These are phyloP conservation scores for Ceyx melanurus DNA, from an alignment of 2,113 vertebrate species.

Conservation along the genomic window DNA sequence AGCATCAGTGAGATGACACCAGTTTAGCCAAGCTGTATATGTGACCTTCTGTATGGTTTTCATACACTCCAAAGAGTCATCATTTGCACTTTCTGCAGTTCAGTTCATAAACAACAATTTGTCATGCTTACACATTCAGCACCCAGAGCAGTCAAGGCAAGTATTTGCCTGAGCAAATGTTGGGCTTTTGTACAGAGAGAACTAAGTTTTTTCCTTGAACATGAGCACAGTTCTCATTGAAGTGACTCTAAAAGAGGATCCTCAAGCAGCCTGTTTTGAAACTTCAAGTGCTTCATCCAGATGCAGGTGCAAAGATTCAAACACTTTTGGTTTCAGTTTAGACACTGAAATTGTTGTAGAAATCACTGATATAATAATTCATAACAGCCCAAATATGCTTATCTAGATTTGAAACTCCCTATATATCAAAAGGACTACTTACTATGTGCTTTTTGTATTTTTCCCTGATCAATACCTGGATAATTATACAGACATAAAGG, in stretches of 20 bases:
- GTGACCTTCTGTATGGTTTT: neutral
- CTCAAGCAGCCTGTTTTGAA: neutral
- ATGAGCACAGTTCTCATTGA: accelerated
- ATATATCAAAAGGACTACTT: neutral
- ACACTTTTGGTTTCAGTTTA: neutral
- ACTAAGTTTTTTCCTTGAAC: neutral
- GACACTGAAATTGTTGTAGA: neutral
- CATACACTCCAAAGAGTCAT: neutral
- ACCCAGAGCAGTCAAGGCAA: neutral
- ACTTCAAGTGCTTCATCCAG: neutral
- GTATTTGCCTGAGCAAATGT: neutral
- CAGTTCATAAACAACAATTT: neutral
- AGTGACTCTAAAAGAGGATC: neutral
- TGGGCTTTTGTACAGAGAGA: neutral
- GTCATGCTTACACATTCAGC: neutral
- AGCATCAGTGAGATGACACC: neutral
- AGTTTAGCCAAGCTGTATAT: neutral
- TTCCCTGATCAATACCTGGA: neutral
- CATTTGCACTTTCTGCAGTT: neutral
- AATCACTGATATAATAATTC: neutral
- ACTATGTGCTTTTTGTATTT: neutral
- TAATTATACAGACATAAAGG: neutral
- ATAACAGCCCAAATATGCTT: neutral
- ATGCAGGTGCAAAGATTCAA: neutral
- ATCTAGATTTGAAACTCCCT: neutral